Percentiles rank a stretch among this genome's conserved stretches.
Evolutionary conservation across 2,888 invertebrate genomes (phyloP).

Genomic region (Nezara viridula): DNA sequence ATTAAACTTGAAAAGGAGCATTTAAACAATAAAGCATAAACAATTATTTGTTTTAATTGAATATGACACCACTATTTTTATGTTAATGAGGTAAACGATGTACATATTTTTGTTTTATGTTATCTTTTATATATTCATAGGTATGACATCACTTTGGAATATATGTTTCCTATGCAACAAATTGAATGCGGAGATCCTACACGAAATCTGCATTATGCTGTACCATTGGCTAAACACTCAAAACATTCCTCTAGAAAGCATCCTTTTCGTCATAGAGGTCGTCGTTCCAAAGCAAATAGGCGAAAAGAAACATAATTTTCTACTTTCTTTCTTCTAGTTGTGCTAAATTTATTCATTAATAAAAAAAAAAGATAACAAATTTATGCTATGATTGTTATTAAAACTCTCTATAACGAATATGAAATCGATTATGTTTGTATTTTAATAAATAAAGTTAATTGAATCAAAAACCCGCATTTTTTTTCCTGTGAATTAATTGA

Average conservation of each 20-base stretch:
- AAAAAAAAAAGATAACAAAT: not conserved
- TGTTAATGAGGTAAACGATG: not conserved
- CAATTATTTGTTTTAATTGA: too few relatives aligned
- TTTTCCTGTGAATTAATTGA: not conserved
- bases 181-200: conserved; percentile 72
- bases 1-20: not conserved
- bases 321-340: not conserved
- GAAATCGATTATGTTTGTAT: not conserved
- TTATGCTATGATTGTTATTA: not conserved
- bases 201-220: conserved; percentile 61
- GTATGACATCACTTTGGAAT: conserved; percentile 88
- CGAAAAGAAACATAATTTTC: not conserved
- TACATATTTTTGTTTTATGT: not conserved
- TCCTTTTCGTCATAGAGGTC: conserved; percentile 60
- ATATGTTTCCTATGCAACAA: conserved; percentile 87
- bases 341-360: not conserved
- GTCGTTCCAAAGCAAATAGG: conserved; percentile 47
- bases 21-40: not conserved
- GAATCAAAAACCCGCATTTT: not conserved
- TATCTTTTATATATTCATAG: conserved; percentile 50
- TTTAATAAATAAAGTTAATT: not conserved
- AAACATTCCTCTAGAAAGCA: conserved; percentile 60
- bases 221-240: conserved; percentile 10
- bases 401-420: not conserved
- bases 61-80: not conserved